Conservation (phyloP, 92 coral and sea anemone genomes). For the Epizoanthus scotinus region DNA sequence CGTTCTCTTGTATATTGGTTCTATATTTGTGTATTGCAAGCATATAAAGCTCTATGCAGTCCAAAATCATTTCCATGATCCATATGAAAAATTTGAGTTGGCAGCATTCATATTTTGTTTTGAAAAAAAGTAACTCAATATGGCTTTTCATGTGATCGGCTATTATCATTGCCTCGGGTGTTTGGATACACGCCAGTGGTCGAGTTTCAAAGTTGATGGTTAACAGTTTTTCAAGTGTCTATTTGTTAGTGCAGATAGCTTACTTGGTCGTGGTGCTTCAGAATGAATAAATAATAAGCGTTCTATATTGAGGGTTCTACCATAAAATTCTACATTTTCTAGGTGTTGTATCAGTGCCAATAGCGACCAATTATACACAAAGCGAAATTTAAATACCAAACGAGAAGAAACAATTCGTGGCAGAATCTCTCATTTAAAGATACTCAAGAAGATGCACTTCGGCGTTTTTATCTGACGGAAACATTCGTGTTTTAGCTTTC, state of each 20-base stretch:
- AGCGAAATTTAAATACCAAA: background rate
- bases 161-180: background rate
- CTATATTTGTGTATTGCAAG: background rate
- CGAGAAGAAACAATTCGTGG: background rate
- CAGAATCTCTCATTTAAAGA: background rate
- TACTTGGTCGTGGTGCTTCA: background rate
- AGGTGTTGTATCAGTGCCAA: background rate
- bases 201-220: background rate
- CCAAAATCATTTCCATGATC: background rate
- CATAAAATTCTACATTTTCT: slow-evolving; percentile 9
- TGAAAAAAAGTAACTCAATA: slow-evolving; percentile 1
- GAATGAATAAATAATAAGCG: slow-evolving; percentile 31
- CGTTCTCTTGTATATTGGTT: background rate
- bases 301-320: background rate
- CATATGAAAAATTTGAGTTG: background rate
- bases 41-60: background rate
- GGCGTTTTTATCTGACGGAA: too few species aligned
- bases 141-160: background rate
- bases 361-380: background rate
- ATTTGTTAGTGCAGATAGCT: background rate
- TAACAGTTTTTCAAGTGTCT: slow-evolving; percentile 26
- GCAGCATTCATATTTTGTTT: background rate
- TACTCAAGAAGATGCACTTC: too few species aligned
- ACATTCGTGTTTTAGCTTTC: background rate
- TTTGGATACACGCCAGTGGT: background rate